phyloP scores from a whole-genome alignment of 2,113 vertebrate genomes.

The Tyto alba region DNA sequence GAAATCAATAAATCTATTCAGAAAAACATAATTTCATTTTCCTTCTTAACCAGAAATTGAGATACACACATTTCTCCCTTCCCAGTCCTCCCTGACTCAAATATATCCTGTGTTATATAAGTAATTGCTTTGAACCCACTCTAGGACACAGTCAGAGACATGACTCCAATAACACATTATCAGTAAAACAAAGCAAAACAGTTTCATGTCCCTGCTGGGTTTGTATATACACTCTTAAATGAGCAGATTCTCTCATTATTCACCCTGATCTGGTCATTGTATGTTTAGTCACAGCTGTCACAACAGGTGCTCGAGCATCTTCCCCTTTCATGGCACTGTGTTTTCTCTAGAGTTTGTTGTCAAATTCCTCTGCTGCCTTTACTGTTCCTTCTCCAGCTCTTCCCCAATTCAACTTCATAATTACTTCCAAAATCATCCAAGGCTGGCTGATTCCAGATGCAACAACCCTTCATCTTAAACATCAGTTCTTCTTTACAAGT shows the following conservation, averaged over 20 bases:
- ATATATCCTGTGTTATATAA: slow-evolving; percentile 48
- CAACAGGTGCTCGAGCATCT: neutral
- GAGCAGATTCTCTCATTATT: slow-evolving; percentile 56
- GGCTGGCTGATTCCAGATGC: neutral
- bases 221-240: slow-evolving; percentile 55
- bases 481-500: neutral
- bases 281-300: slow-evolving; percentile 44
- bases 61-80: neutral
- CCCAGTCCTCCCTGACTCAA: neutral
- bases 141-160: slow-evolving; percentile 57
- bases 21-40: slow-evolving; percentile 45
- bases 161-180: slow-evolving; percentile 64
- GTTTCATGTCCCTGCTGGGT: slow-evolving; percentile 52
- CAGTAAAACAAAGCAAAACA: slow-evolving; percentile 65
- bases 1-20: slow-evolving; percentile 38
- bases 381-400: neutral
- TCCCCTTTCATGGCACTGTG: neutral
- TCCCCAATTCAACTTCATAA: neutral
- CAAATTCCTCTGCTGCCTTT: slow-evolving; percentile 16
- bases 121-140: slow-evolving; percentile 61
- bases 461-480: neutral
- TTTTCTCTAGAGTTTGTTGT: neutral
- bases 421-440: neutral
- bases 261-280: slow-evolving; percentile 49
- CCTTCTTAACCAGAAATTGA: slow-evolving; percentile 36